Evolutionary conservation across 2,888 invertebrate species (phyloP).

Genomic region (Toxonevra muliebris): DNA sequence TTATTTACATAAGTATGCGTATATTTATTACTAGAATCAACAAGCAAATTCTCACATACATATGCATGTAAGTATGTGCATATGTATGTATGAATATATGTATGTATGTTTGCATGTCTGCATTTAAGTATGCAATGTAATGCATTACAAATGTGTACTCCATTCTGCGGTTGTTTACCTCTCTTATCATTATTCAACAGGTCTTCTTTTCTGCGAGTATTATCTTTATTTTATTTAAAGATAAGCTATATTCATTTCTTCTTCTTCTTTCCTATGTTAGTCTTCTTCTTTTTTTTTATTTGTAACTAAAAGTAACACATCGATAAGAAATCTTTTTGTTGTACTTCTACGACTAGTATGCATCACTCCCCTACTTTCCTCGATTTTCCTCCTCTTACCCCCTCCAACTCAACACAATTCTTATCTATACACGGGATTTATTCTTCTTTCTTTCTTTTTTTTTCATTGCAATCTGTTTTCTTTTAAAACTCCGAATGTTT

Average conservation of each 20-base stretch:
- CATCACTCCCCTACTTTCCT: not conserved
- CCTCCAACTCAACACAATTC: not conserved
- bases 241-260: not conserved
- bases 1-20: too few relatives aligned
- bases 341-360: not conserved
- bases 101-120: not conserved
- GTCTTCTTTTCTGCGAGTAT: too few relatives aligned
- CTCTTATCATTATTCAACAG: too few relatives aligned
- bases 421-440: slow-evolving; percentile 26
- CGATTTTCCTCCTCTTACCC: not conserved
- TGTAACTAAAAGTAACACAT: not conserved
- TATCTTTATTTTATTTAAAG: too few relatives aligned
- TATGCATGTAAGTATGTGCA: not conserved
- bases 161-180: too few relatives aligned
- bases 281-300: not conserved
- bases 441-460: slow-evolving; percentile 4
- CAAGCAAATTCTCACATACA: not conserved
- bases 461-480: slow-evolving; percentile 15
- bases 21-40: not conserved
- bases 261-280: not conserved
- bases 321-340: not conserved
- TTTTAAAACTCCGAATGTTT: slow-evolving; percentile 31
- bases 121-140: not conserved
- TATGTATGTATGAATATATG: not conserved
- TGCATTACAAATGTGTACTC: not conserved